phyloP scores from a whole-genome alignment of 2,888 invertebrate species.

The Stenoptilia bipunctidactyla region DNA sequence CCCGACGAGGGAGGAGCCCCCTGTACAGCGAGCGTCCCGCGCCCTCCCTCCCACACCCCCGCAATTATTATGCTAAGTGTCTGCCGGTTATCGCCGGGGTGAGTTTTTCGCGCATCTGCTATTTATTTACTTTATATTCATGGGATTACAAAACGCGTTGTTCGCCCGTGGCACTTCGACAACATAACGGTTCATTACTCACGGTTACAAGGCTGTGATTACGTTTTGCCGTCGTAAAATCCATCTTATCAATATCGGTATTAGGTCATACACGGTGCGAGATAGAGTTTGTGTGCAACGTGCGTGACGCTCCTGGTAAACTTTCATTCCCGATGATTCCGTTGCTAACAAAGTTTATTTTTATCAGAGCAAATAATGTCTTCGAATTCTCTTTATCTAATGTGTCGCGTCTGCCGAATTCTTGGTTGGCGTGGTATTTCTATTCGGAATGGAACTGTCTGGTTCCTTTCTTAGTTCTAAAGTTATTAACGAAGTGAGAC shows the following conservation, averaged over 20 bases:
- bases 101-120: slow-evolving; percentile 71
- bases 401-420: too few species aligned
- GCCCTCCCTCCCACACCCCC: slow-evolving; percentile 29
- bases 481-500: too few species aligned
- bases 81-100: slow-evolving; percentile 54
- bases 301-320: slow-evolving; percentile 44
- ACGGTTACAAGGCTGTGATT: slow-evolving; percentile 31
- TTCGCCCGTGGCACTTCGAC: slow-evolving; percentile 45
- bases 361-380: too few species aligned
- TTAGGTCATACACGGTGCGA: not conserved
- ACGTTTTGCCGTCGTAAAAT: slow-evolving; percentile 23
- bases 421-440: too few species aligned
- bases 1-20: slow-evolving; percentile 27
- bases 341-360: slow-evolving; percentile 16
- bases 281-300: slow-evolving; percentile 28
- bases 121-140: slow-evolving; percentile 72
- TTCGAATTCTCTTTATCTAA: too few species aligned
- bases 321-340: slow-evolving; percentile 43
- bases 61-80: slow-evolving; percentile 69
- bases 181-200: slow-evolving; percentile 60
- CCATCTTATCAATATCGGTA: slow-evolving; percentile 13
- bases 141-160: slow-evolving; percentile 49
- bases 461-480: too few species aligned
- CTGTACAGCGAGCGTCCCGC: slow-evolving; percentile 20
- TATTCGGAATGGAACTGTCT: too few species aligned